phyloP scores from a whole-genome alignment of 2,797 vertebrate species.

The Diplodus puntazzo region DNA sequence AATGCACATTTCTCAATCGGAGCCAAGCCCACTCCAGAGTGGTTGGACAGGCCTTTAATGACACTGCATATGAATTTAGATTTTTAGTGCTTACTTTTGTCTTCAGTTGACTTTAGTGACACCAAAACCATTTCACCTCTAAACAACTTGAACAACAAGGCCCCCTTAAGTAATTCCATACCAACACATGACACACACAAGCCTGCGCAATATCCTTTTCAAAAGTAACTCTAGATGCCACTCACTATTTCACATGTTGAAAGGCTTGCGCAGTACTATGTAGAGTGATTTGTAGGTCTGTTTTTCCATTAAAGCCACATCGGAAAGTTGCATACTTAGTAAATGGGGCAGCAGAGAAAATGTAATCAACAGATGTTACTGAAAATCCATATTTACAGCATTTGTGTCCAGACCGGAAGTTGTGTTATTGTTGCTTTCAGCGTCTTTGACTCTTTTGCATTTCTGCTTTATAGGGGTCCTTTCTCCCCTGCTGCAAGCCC shows the following conservation, averaged over 20 bases:
- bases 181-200: constrained; percentile 37
- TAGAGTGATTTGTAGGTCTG: constrained; percentile 8
- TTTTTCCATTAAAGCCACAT: constrained; percentile 20
- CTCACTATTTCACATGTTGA: constrained; percentile 22
- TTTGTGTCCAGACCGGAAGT: constrained; percentile 8
- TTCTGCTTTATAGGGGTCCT: constrained; percentile 33
- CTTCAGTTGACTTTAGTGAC: background rate
- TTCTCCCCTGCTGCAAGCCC: constrained; percentile 34
- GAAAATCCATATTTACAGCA: constrained; percentile 18
- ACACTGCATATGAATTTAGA: too few species aligned
- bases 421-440: constrained; percentile 20
- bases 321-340: constrained; percentile 12
- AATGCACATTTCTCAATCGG: background rate
- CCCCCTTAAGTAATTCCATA: background rate
- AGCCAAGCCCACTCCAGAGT: background rate
- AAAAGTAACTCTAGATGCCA: constrained; percentile 17
- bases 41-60: too few species aligned
- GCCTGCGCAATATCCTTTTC: constrained; percentile 35
- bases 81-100: background rate
- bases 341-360: background rate
- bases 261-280: background rate
- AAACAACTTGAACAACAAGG: background rate
- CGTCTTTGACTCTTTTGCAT: constrained; percentile 35
- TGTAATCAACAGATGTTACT: background rate
- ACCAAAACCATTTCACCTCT: background rate